Conservation (phyloP, 2,888 invertebrate species). For the Zhengitettix transpicula region DNA sequence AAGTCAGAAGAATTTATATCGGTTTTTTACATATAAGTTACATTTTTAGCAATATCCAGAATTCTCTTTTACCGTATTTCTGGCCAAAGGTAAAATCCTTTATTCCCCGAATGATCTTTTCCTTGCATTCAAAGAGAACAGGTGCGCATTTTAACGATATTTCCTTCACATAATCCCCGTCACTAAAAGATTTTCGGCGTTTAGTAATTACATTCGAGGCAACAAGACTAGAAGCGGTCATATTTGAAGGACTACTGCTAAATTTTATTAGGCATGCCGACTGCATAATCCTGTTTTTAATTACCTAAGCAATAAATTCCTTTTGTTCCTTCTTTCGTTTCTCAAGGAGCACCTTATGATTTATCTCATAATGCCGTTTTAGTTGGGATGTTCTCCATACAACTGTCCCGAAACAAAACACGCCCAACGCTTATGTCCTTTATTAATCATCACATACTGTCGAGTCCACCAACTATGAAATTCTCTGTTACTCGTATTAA, state of each 20-base stretch:
- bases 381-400: no score
- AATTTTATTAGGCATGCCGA: slow-evolving; percentile 14
- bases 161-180: slow-evolving; percentile 6
- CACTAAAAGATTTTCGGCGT: slow-evolving; percentile 10
- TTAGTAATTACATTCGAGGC: background rate
- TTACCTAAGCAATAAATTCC: slow-evolving; percentile 14
- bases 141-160: slow-evolving; percentile 2
- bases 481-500: background rate
- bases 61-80: no score
- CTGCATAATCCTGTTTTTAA: slow-evolving; percentile 14
- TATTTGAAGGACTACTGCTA: slow-evolving; percentile 13
- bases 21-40: no score
- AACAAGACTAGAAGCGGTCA: slow-evolving; percentile 12
- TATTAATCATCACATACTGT: no score
- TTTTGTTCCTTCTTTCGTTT: slow-evolving; percentile 14
- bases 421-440: no score
- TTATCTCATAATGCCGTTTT: background rate
- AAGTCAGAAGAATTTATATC: no score
- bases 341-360: slow-evolving; percentile 1
- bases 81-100: background rate
- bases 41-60: no score
- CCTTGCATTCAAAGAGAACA: background rate
- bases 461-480: no score
- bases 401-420: no score
- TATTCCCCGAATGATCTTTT: background rate